Evolutionary conservation across 2,888 invertebrate species (phyloP), one percentile per base, ranked within the genome.

Genomic region (Resseliella maxima): DNA sequence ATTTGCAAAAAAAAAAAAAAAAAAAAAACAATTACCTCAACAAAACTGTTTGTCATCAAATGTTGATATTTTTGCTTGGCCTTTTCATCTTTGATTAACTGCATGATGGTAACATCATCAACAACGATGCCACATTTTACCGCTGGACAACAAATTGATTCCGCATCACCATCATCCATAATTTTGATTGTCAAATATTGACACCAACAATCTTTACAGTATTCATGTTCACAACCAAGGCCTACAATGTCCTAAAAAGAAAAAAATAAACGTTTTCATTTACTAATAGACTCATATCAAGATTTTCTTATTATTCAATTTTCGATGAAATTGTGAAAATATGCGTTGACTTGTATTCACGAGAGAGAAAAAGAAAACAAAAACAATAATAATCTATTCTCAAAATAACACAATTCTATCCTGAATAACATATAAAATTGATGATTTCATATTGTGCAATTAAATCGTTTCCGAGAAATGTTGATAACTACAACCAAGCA

Each of bases 161-260:
- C 96, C 88, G 97, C 96, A 90, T 98, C 95, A 88, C 98, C 98
- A 92, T 99, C 98, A 91, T 98, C 97, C 95, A 98, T 96, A 89
- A 99, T 99, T 94, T 99, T 99, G 87, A 98, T 98, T 87, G 98
- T 98, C 89, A 99, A 93, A 93, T 99, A 99, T 92, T 97, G 96
- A 89, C 96, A 95, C 99, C 99, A 99, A 91, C 99, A 99, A 2
- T 83, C 41, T n/a, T 1, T 38, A n/a, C 99, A 99, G 92, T 99
- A 99, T 88, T 96, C 94, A 92, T 99, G 99, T 87, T 98, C 98
- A 92, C 99, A 99, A 91, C 98, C 97, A 88, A 99, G 92, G 83
- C 98, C 98, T 6, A 83, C 83, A 36, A 83, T 83, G 2, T 18
- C 41, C 83, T 83, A n/a, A n/a, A n/a, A n/a, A n/a, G n/a, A n/a